These are phyloP conservation scores for Silurus asotus DNA, from an alignment of 2,113 vertebrate species.

Conservation along the genomic window DNA sequence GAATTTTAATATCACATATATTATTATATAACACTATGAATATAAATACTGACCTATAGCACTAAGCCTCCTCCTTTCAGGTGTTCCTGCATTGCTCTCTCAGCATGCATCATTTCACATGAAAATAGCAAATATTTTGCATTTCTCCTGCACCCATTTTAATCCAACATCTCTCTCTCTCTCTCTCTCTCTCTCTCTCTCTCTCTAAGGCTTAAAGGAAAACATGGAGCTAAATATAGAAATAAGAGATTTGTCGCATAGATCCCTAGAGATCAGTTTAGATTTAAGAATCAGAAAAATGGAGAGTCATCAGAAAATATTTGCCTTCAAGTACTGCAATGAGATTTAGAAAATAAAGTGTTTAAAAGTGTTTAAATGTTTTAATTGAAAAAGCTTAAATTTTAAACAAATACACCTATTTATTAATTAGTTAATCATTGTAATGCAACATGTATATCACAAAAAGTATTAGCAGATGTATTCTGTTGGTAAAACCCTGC, in stretches of 20 bases:
- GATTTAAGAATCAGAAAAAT: not conserved
- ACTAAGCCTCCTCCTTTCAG: not conserved
- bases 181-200: too few species aligned
- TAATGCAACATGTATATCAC: not conserved
- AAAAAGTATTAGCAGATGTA: not conserved
- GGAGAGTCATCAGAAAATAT: not conserved
- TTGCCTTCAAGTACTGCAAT: not conserved
- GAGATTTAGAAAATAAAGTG: not conserved
- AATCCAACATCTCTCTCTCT: not conserved
- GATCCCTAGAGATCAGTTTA: not conserved
- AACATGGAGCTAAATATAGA: not conserved
- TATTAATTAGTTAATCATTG: not conserved
- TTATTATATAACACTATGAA: not conserved
- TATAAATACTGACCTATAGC: not conserved
- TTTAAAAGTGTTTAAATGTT: not conserved
- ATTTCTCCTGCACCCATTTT: not conserved
- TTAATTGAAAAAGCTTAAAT: not conserved
- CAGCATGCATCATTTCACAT: constrained; percentile 25
- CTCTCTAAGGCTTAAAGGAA: not conserved
- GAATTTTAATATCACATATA: constrained; percentile 15
- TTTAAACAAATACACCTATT: not conserved
- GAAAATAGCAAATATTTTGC: not conserved
- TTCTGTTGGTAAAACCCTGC: not conserved
- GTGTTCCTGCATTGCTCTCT: not conserved
- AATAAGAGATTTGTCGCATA: not conserved